Percentiles rank a stretch among this genome's conserved stretches.
These are phyloP conservation scores for Microcebus murinus DNA, from an alignment of 2,113 vertebrate genomes.

Conservation along the genomic window DNA sequence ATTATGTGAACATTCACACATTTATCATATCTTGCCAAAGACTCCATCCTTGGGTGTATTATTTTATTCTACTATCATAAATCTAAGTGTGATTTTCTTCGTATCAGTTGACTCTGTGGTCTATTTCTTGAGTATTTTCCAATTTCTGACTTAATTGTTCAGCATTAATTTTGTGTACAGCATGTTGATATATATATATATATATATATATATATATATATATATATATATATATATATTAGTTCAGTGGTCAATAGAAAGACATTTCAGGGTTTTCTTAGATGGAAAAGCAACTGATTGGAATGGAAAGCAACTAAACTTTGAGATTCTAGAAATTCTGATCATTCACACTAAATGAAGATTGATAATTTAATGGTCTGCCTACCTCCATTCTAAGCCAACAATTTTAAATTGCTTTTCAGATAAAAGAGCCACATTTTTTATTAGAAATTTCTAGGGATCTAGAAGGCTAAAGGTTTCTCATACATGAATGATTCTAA, in stretches of 20 bases:
- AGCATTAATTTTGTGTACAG: neutral
- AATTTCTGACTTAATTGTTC: neutral
- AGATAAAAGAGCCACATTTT: neutral
- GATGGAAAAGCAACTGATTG: neutral
- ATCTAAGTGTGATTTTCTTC: neutral
- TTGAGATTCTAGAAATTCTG: neutral
- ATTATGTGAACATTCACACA: neutral
- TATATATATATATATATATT: neutral
- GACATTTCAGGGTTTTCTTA: neutral
- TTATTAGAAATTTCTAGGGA: neutral
- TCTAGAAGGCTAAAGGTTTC: neutral
- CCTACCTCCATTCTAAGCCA: neutral
- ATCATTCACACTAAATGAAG: neutral
- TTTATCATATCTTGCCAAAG: neutral
- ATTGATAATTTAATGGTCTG: neutral
- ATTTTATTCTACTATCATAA: neutral
- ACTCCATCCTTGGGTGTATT: neutral
- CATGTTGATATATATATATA: neutral
- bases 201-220: neutral
- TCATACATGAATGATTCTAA: neutral
- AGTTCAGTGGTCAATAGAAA: neutral
- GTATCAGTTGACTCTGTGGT: neutral
- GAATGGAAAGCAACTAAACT: neutral
- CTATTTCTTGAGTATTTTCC: neutral
- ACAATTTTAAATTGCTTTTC: neutral